Evolutionary conservation across 2,888 invertebrate genomes (phyloP).

Genomic region (Caenorhabditis afra): DNA sequence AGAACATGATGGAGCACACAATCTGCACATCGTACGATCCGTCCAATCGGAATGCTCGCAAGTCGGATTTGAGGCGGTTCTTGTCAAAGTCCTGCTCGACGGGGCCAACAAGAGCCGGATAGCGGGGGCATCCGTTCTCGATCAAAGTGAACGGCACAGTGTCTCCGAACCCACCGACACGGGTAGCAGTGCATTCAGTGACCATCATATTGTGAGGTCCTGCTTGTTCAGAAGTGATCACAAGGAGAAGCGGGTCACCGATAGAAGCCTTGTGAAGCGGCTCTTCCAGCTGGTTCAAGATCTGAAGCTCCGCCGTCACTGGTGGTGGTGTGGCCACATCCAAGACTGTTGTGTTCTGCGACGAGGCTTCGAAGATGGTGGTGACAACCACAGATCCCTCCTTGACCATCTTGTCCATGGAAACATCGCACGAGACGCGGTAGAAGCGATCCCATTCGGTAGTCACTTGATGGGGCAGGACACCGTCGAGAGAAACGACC

Average conservation of each 20-base stretch:
- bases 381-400: constrained; percentile 81
- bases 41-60: constrained; percentile 80
- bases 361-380: constrained; percentile 79
- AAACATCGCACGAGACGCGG: constrained; percentile 80
- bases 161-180: constrained; percentile 80
- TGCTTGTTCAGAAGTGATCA: constrained; percentile 79
- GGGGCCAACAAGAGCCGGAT: constrained; percentile 80
- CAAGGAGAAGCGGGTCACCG: constrained; percentile 78
- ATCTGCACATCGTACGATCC: constrained; percentile 81
- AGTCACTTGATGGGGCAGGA: constrained; percentile 80
- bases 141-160: constrained; percentile 80
- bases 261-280: constrained; percentile 79
- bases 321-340: constrained; percentile 80
- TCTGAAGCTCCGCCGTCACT: constrained; percentile 79
- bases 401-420: constrained; percentile 80
- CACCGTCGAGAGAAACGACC: constrained; percentile 81
- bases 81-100: constrained; percentile 80
- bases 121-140: constrained; percentile 79
- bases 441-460: constrained; percentile 81
- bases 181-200: constrained; percentile 80
- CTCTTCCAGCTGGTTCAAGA: constrained; percentile 78
- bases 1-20: constrained; percentile 80
- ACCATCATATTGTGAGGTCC: constrained; percentile 81
- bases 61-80: constrained; percentile 79
- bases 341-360: constrained; percentile 77